phyloP scores from a whole-genome alignment of 2,797 vertebrate genomes.

The Holocentrus rufus region DNA sequence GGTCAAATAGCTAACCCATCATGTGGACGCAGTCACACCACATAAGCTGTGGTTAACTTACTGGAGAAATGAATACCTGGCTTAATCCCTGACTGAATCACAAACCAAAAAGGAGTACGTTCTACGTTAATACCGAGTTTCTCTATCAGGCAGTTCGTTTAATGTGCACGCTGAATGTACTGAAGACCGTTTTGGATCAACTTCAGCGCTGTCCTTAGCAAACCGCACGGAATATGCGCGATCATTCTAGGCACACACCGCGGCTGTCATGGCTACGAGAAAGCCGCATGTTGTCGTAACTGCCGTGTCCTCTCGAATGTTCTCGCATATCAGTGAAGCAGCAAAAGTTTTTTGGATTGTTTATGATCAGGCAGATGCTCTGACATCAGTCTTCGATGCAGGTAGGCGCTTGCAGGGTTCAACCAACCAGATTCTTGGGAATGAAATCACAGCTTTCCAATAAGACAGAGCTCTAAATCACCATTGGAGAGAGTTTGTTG shows the following conservation, averaged over 20 bases:
- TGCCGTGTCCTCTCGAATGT: slow-evolving; percentile 13
- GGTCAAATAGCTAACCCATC: not conserved
- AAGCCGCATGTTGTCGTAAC: slow-evolving; percentile 38
- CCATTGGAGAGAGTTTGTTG: not conserved
- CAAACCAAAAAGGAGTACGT: no score
- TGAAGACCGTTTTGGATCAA: slow-evolving; percentile 48
- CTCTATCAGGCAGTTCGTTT: not conserved
- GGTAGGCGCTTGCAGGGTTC: not conserved
- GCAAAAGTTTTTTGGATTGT: not conserved
- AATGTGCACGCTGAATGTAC: slow-evolving; percentile 36
- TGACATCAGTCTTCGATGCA: not conserved
- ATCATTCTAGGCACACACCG: slow-evolving; percentile 69
- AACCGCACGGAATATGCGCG: slow-evolving; percentile 50
- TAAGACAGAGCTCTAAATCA: not conserved
- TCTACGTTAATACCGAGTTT: no score
- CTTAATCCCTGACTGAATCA: no score
- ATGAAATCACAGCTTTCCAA: not conserved
- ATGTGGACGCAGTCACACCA: no score
- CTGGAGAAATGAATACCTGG: not conserved
- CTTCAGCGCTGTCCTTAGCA: slow-evolving; percentile 14
- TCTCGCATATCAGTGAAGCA: not conserved
- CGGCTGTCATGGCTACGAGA: slow-evolving; percentile 56
- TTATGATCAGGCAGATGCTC: not conserved
- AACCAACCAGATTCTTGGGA: not conserved
- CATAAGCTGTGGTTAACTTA: not conserved